These are phyloP conservation scores for Sphaerophoria rueppellii DNA, from an alignment of 2,888 invertebrate genomes.

Conservation along the genomic window DNA sequence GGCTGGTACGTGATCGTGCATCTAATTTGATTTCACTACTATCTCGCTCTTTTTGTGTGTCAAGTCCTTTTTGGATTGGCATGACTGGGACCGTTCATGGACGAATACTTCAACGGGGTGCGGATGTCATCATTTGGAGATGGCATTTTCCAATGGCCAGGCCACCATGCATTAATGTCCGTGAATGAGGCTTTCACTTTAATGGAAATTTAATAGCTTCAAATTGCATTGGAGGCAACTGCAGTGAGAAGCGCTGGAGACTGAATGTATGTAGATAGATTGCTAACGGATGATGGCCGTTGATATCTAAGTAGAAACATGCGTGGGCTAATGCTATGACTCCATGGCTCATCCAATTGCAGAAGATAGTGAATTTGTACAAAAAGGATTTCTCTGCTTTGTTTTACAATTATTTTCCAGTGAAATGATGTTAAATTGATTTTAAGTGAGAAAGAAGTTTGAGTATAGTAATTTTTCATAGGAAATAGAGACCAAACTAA, in stretches of 20 bases:
- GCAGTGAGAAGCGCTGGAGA: not conserved
- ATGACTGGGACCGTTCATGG: constrained; percentile 1
- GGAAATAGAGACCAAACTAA: too few species aligned
- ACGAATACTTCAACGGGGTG: constrained; percentile 64
- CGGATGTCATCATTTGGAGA: constrained; percentile 64
- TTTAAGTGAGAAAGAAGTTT: constrained; percentile 41
- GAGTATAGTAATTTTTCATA: constrained; percentile 39
- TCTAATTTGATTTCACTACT: constrained; percentile 70
- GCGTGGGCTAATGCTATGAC: not conserved
- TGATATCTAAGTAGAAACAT: not conserved
- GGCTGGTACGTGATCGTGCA: constrained; percentile 72
- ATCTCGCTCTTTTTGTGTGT: constrained; percentile 47
- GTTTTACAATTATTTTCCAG: constrained; percentile 64
- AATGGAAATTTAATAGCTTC: constrained; percentile 73
- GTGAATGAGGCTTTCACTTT: constrained; percentile 72
- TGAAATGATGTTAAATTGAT: constrained; percentile 69
- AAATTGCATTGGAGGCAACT: constrained; percentile 62
- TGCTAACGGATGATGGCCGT: constrained; percentile 26
- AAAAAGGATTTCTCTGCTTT: not conserved
- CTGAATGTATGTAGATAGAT: constrained; percentile 10
- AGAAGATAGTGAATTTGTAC: too few species aligned
- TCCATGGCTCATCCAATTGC: too few species aligned
- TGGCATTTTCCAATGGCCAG: constrained; percentile 70
- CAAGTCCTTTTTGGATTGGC: constrained; percentile 28
- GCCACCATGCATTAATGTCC: constrained; percentile 71